Conservation (phyloP, 2,888 invertebrate species). For the Timandra comae region DNA sequence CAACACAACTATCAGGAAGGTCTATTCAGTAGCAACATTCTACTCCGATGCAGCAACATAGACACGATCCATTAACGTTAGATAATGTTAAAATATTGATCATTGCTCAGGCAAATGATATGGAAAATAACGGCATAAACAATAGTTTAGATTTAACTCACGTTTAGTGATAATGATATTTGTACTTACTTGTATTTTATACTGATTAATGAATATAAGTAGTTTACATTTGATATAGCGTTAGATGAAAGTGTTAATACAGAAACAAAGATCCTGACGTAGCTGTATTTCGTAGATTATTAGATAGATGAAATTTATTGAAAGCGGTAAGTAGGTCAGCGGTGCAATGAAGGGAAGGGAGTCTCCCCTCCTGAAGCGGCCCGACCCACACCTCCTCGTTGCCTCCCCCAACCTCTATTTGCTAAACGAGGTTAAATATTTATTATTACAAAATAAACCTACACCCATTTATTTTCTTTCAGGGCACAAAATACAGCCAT, state of each 20-base stretch:
- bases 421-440: not conserved
- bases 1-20: conserved; percentile 24
- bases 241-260: too few relatives aligned
- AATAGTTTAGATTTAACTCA: too few relatives aligned
- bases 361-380: conserved; percentile 33
- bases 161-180: too few relatives aligned
- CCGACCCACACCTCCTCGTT: conserved; percentile 25
- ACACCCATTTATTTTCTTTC: too few relatives aligned
- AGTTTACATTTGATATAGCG: too few relatives aligned
- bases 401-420: conserved; percentile 15
- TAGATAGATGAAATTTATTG: conserved; percentile 21
- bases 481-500: not conserved
- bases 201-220: too few relatives aligned
- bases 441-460: conserved; percentile 9
- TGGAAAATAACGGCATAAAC: too few relatives aligned
- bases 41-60: conserved; percentile 9
- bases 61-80: not conserved
- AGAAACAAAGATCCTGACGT: too few relatives aligned
- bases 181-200: too few relatives aligned
- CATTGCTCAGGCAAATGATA: not conserved
- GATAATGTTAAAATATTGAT: not conserved
- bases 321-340: conserved; percentile 61
- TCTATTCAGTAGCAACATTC: conserved; percentile 22
- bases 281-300: too few relatives aligned
- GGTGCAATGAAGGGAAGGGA: conserved; percentile 56